Evolutionary conservation across 1,140 invertebrate species (phyloP).

Genomic region (Sinella curviseta): DNA sequence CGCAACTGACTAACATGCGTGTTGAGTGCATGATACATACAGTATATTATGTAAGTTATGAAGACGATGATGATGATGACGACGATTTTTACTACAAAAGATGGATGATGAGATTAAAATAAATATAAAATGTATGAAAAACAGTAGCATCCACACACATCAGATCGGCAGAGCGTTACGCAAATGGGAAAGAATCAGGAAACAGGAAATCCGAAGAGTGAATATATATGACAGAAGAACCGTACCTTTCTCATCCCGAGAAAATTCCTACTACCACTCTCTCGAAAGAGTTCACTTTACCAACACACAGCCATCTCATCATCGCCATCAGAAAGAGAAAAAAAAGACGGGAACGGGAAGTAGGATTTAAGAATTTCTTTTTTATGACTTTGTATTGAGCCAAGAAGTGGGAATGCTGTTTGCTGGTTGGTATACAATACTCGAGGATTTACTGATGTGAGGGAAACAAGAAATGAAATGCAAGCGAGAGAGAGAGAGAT

Average conservation of each 20-base stretch:
- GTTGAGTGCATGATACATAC: too few species aligned
- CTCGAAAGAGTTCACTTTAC: too few species aligned
- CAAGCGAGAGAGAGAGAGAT: background rate
- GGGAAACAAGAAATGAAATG: background rate
- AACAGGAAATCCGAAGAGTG: slow-evolving; percentile 10
- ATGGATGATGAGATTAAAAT: too few species aligned
- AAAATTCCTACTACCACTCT: too few species aligned
- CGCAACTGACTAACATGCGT: too few species aligned
- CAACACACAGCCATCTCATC: background rate
- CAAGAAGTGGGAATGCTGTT: background rate
- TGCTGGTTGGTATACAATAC: too few species aligned
- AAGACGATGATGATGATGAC: too few species aligned
- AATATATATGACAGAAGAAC: background rate
- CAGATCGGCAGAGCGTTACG: too few species aligned
- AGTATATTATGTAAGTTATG: too few species aligned
- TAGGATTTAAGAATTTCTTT: background rate
- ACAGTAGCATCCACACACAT: too few species aligned
- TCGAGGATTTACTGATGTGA: background rate
- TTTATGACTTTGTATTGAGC: slow-evolving; percentile 11
- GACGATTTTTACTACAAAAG: too few species aligned
- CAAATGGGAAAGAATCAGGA: background rate
- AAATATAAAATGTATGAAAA: too few species aligned
- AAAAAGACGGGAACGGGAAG: slow-evolving; percentile 4
- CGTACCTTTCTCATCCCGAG: slow-evolving; percentile 12
- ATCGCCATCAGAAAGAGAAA: background rate